Conservation (phyloP, 1,140 invertebrate genomes). For the Drosophila triauraria region DNA sequence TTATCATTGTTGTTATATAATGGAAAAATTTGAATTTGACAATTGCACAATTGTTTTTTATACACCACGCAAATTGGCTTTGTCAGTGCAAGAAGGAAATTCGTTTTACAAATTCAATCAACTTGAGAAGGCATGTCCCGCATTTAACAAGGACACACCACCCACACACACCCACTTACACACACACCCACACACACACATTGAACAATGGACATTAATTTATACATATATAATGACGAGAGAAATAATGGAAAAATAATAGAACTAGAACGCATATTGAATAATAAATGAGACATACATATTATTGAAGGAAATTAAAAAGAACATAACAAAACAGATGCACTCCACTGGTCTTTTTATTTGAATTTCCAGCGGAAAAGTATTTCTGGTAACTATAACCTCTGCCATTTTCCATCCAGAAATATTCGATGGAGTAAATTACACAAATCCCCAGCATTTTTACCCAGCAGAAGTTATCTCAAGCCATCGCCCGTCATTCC, state of each 20-base stretch:
- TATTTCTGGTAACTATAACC: neutral
- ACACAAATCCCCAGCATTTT: constrained; percentile 57
- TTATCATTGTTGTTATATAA: constrained; percentile 63
- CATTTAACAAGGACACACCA: constrained; percentile 43
- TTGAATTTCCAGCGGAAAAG: neutral
- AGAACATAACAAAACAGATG: constrained; percentile 18
- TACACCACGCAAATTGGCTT: constrained; percentile 72
- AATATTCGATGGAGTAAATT: constrained; percentile 55
- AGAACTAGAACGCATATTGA: constrained; percentile 81
- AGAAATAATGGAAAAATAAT: constrained; percentile 80
- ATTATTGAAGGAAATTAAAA: constrained; percentile 74
- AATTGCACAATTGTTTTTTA: constrained; percentile 66
- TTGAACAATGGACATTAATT: constrained; percentile 73
- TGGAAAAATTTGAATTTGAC: constrained; percentile 42
- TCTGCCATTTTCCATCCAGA: constrained; percentile 28
- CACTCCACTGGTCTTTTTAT: neutral
- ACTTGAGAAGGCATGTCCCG: constrained; percentile 49
- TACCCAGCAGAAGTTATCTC: constrained; percentile 37
- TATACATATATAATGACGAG: constrained; percentile 75
- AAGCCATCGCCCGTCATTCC: constrained; percentile 64
- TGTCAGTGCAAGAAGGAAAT: constrained; percentile 34
- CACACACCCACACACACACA: constrained; percentile 45
- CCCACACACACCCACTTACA: neutral
- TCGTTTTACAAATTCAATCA: constrained; percentile 52
- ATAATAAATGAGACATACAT: constrained; percentile 82